phyloP scores from a whole-genome alignment of 2,888 invertebrate genomes.

The Mesorhabditis sp. region DNA sequence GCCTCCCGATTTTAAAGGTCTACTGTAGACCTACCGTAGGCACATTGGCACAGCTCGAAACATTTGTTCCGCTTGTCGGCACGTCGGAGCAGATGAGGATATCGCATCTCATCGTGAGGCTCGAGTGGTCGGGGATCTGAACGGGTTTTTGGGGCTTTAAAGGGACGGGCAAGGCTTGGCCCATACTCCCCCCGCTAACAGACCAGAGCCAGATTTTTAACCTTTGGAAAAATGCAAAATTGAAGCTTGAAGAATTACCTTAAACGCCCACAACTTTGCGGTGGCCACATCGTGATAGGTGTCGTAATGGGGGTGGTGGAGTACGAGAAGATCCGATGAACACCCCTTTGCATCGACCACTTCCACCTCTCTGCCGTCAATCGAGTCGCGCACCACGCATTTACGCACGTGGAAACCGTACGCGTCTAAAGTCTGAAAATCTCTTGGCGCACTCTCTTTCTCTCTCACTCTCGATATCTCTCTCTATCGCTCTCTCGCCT shows the following conservation, averaged over 20 bases:
- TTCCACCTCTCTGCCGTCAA: conserved; percentile 44
- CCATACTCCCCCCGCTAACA: no score
- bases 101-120: conserved; percentile 46
- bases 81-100: conserved; percentile 55
- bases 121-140: conserved; percentile 50
- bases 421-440: conserved; percentile 37
- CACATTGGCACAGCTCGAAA: conserved; percentile 43
- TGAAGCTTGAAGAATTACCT: conserved; percentile 16
- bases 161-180: no score
- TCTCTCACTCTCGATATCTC: no score
- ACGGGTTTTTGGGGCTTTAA: no score
- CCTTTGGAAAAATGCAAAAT: background rate
- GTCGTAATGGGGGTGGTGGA: conserved; percentile 57
- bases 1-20: background rate
- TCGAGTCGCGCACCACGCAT: conserved; percentile 49
- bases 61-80: conserved; percentile 36
- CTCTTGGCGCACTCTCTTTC: no score
- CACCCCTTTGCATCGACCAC: conserved; percentile 56
- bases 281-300: conserved; percentile 56
- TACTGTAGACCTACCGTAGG: conserved; percentile 40
- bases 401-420: conserved; percentile 55
- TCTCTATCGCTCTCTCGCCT: no score
- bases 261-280: conserved; percentile 57
- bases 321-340: conserved; percentile 56
- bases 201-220: no score